A percentile compares a stretch with the other conserved stretches of the same genome.
phyloP scores from a whole-genome alignment of 2,797 vertebrate species.

The Arctocebus calabarensis region DNA sequence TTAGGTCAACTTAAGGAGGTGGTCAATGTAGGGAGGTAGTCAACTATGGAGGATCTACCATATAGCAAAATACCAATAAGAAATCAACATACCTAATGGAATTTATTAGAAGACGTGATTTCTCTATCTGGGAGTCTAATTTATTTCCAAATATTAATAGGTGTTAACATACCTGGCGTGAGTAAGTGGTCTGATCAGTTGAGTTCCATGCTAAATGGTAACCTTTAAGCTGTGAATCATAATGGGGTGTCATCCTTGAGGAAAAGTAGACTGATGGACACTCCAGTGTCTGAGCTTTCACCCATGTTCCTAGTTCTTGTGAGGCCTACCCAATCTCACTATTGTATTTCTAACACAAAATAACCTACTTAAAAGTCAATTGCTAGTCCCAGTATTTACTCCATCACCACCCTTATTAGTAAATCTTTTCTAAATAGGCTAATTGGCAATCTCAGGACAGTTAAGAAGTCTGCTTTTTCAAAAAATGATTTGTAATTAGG shows the following conservation, averaged over 20 bases:
- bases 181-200: background rate
- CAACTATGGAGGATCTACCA: too few relatives aligned
- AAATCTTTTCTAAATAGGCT: conserved; percentile 82
- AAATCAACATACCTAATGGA: background rate
- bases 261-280: background rate
- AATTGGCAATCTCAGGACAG: conserved; percentile 83
- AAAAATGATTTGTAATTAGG: conserved; percentile 82
- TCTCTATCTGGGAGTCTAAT: background rate
- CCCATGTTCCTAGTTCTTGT: background rate
- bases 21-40: too few relatives aligned
- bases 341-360: conserved; percentile 73
- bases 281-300: background rate
- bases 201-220: conserved; percentile 7
- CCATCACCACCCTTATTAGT: conserved; percentile 79
- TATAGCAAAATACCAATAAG: background rate
- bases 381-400: conserved; percentile 70
- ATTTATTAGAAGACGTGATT: conserved; percentile 6
- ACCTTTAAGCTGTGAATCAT: background rate
- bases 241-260: background rate
- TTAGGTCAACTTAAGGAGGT: too few relatives aligned
- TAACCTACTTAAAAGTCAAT: conserved; percentile 74
- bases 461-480: conserved; percentile 75
- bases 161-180: background rate
- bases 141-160: background rate
- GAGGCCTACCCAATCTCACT: conserved; percentile 63